Conservation (phyloP, 2,113 vertebrate genomes). For the Myrmecobius fasciatus region DNA sequence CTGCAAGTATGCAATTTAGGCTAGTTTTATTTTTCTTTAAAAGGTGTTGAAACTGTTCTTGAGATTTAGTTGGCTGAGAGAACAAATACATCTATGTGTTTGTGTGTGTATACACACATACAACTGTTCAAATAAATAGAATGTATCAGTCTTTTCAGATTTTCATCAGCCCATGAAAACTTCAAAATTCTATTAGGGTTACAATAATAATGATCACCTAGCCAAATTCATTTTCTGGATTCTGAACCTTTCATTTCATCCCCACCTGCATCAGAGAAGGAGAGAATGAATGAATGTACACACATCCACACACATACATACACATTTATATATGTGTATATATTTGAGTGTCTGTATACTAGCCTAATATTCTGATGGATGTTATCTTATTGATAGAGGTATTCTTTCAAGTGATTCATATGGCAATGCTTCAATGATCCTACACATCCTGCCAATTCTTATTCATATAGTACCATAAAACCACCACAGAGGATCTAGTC, state of each 20-base stretch:
- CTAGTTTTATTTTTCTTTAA: background rate
- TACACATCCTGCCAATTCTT: background rate
- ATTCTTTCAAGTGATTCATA: background rate
- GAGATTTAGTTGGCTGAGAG: background rate
- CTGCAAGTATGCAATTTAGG: background rate
- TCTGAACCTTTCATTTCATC: no score
- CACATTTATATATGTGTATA: no score
- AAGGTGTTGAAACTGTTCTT: background rate
- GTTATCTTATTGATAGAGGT: background rate
- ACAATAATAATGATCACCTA: background rate
- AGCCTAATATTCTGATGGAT: background rate
- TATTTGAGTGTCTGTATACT: no score
- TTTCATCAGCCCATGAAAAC: conserved; percentile 44
- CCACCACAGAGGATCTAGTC: background rate
- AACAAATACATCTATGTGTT: background rate
- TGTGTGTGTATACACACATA: background rate
- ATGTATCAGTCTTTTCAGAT: conserved; percentile 42
- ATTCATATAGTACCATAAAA: background rate
- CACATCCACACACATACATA: no score
- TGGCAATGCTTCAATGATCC: background rate
- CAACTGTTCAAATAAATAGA: conserved; percentile 21
- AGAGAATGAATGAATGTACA: background rate
- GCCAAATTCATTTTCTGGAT: background rate
- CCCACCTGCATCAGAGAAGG: background rate
- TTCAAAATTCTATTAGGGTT: background rate